Evolutionary conservation across 2,113 vertebrate species (phyloP).

Genomic region (Caracal caracal): DNA sequence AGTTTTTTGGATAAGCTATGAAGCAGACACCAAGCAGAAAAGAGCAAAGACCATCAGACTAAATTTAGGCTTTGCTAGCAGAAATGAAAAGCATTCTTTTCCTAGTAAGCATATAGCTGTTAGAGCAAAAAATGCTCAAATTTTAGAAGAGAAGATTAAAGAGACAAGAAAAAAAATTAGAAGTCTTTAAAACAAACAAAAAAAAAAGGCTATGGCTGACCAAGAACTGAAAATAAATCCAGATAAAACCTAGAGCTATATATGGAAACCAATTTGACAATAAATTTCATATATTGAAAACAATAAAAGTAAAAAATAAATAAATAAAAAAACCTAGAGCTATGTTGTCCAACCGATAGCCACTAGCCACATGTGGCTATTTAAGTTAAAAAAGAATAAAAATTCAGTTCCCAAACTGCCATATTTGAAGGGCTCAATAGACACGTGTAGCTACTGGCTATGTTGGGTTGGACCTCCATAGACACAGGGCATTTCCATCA

Average conservation of each 20-base stretch:
- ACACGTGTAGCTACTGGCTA: neutral
- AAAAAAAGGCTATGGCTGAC: neutral
- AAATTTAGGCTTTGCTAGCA: constrained; percentile 14
- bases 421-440: neutral
- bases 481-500: neutral
- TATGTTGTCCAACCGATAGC: neutral
- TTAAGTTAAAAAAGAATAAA: constrained; percentile 15
- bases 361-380: neutral
- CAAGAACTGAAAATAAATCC: constrained; percentile 28
- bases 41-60: neutral
- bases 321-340: constrained; percentile 14
- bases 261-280: no score
- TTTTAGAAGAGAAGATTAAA: constrained; percentile 7
- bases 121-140: neutral
- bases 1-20: neutral
- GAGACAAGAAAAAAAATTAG: neutral
- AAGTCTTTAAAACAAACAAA: neutral
- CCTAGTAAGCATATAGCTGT: neutral
- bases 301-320: no score
- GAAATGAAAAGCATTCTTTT: constrained; percentile 54
- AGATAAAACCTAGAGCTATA: neutral
- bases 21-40: neutral
- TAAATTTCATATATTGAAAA: no score
- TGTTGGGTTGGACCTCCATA: neutral
- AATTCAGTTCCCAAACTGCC: neutral